These are phyloP conservation scores for Magallana angulata DNA, from an alignment of 1,140 invertebrate genomes.

Conservation along the genomic window DNA sequence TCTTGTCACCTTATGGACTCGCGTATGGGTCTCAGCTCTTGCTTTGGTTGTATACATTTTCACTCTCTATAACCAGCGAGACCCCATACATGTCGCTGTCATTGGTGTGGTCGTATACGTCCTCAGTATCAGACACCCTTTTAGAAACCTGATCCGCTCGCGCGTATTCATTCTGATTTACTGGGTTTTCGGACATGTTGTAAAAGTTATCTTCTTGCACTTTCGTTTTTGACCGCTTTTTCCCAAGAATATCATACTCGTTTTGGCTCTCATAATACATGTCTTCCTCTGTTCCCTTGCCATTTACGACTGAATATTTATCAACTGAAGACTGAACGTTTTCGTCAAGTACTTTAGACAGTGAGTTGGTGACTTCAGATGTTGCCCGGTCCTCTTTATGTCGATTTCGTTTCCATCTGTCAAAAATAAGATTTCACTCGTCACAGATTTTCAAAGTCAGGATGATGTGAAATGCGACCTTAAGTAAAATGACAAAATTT, in stretches of 20 bases:
- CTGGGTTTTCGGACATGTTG: background rate
- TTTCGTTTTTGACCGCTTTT: background rate
- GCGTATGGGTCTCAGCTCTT: no score
- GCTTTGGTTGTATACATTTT: background rate
- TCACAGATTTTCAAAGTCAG: no score
- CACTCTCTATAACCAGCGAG: background rate
- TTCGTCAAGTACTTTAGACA: no score
- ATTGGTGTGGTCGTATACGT: background rate
- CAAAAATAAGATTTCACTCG: no score
- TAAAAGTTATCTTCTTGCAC: background rate
- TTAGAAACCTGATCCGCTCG: background rate
- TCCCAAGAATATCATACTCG: background rate
- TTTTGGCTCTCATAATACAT: background rate
- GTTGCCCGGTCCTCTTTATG: no score
- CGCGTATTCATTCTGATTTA: background rate
- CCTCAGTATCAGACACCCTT: background rate
- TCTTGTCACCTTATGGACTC: no score
- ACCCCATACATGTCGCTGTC: background rate
- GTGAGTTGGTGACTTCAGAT: no score
- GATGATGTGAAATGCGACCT: no score
- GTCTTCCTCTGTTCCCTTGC: background rate
- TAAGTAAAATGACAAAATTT: no score
- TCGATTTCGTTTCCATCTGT: no score
- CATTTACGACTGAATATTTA: no score
- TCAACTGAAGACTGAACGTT: no score